Base-by-base conservation (phyloP, 2,888 invertebrate genomes). In the Acanthoscelides obtectus region DNA sequence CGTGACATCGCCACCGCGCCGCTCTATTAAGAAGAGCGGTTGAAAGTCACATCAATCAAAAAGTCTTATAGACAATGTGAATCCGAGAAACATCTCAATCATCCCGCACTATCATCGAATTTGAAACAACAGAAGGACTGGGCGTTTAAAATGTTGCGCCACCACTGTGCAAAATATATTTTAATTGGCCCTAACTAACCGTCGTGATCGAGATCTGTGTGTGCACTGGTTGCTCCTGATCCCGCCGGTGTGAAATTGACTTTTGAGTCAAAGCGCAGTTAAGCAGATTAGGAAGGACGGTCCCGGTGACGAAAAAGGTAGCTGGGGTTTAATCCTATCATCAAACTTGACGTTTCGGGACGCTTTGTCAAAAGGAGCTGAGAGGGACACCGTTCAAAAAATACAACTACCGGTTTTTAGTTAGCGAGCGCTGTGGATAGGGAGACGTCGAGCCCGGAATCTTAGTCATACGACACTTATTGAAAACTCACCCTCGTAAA, bases 331-430 rank as follows among this genome's bases (percentile, higher is more conserved):
- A 81, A 81, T 81, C 81, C 82, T 79, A 81, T 81, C 80, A 81
- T 81, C 80, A 81, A 77, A 79, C 77, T 80, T 82, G 81, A 81
- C 82, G 78, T 80, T 76, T 78, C 78, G 77, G 75, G 76, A 74
- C 68, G 76, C 77, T 74, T 75, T 76, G 76, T 75, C 77, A 72
- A 71, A 73, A 70, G 74, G 72, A 74, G 71, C 22, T 22, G 67
- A 78, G 75, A 76, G 76, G 80, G 80, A 80, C 80, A 80, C 80
- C 80, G 81, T 81, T 81, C 79, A 79, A 74, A 75, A 78, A 79
- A 79, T 45, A 6, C 6, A 6, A 45, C 45, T 45, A 45, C 45
- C 45, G 45, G 45, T 45, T 45, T 45, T 45, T 45, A 45, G 45
- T 6, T 12, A 17, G 45, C 12, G 17, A n/a, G n/a, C n/a, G n/a